Percentiles rank a stretch among this genome's conserved stretches.
Conservation (phyloP, 2,113 vertebrate species). For the Meleagris gallopavo region DNA sequence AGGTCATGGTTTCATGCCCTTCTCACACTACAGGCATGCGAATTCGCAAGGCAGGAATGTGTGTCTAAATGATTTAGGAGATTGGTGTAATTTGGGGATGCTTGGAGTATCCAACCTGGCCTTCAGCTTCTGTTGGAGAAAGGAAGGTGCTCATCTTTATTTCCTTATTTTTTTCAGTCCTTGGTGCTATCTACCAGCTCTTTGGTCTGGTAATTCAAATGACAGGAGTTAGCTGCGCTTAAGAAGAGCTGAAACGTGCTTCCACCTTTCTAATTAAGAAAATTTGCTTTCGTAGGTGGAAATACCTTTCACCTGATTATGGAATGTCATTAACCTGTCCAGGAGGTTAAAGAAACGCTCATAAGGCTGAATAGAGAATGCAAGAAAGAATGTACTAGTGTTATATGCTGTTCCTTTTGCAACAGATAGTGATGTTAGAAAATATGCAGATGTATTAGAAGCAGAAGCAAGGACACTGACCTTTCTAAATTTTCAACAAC, state of each 20-base stretch:
- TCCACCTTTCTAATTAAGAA: background rate
- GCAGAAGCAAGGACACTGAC: background rate
- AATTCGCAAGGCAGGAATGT: background rate
- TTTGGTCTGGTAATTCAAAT: background rate
- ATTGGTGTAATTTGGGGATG: background rate
- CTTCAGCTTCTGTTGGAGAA: background rate
- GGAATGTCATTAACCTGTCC: background rate
- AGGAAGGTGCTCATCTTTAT: background rate
- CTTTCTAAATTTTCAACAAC: background rate
- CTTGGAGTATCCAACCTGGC: too few species aligned
- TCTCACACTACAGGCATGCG: background rate
- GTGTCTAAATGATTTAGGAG: rapidly evolving
- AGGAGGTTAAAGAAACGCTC: background rate
- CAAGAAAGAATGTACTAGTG: background rate
- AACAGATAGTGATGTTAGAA: background rate
- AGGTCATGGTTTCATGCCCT: rapidly evolving
- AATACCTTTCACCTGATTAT: background rate
- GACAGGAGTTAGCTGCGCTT: background rate
- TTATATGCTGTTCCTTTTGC: background rate
- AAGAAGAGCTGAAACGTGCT: background rate
- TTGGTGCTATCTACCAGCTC: rapidly evolving
- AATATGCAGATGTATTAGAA: background rate
- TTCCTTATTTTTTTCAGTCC: background rate
- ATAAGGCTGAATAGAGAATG: background rate
- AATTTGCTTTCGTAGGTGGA: background rate